Base-by-base conservation (phyloP, 2,888 invertebrate genomes). In the Troglohyphantes excavatus region DNA sequence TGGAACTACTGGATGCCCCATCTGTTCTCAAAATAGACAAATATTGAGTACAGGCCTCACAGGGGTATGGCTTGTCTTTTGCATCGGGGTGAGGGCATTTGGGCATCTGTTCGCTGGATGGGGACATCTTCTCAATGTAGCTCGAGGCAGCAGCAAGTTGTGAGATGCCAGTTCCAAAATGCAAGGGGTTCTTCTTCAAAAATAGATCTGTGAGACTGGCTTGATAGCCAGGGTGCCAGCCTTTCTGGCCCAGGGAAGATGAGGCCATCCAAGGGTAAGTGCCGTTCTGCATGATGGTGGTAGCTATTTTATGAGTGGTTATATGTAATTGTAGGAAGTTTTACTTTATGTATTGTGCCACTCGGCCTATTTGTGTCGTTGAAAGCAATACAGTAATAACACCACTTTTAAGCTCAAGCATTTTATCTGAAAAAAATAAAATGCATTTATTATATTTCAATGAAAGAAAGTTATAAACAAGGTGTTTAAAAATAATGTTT, bases 51-150 rank as follows among this genome's bases (percentile, higher is more conserved):
- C 91, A 91, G 70, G 91, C 90, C 43, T 91, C 91, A 73, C 91
- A 91, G 23, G 91, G 91, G 73, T 91, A 91, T 61, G 90, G 90
- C 79, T 91, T 91, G 61, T 90, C 90, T 88, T 91, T 91, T n/a
- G 88, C 86, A 78, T 91, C 90, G 19, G 90, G 90, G 68, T 91
- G 91, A 23, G 89, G 91, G 76, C 91, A 91, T 65, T 91, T 91
- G 6, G 90, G 91, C 43, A 91, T 76, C 67, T 91, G 85, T 33
- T 91, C 91, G 39, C 61, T 82, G 29, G 90, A 81, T 33, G 89
- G 91, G 39, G 91, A 91, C 91, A 92, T 92, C 73, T 92, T 92
- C 61, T 91, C 92, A 46, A 92, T 91, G 73, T 92, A 92, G 76
- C 91, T 91, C n/a, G 91, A 91, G 26, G 91, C 91, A 65, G 92